These are phyloP conservation scores for Xanthorhoe designata DNA, from an alignment of 2,888 invertebrate species.

Conservation along the genomic window DNA sequence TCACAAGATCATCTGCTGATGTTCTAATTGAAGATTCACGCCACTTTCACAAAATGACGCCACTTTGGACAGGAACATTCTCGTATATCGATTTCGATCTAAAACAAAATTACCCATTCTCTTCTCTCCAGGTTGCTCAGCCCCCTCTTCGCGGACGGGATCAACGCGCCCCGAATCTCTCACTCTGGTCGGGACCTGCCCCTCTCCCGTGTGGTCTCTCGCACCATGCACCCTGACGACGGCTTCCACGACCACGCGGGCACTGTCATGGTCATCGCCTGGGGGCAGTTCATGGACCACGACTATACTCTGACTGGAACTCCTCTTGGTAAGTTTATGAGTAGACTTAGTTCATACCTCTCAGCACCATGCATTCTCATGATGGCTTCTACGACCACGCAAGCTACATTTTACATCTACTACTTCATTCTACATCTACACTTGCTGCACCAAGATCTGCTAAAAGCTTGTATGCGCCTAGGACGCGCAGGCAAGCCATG, in stretches of 20 bases:
- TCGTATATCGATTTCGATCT: no score
- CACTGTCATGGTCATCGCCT: conserved; percentile 96
- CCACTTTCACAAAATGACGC: no score
- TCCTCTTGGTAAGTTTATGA: conserved; percentile 88
- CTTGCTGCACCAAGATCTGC: no score
- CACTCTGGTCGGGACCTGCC: conserved; percentile 92
- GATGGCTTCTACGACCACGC: no score
- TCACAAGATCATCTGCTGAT: no score
- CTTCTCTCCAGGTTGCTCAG: conserved; percentile 86
- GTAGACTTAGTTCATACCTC: neutral
- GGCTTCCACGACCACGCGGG: conserved; percentile 97
- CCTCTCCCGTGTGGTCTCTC: conserved; percentile 93
- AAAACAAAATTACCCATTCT: conserved; percentile 19
- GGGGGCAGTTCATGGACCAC: conserved; percentile 98
- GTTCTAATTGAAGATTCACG: no score
- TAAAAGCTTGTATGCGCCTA: no score
- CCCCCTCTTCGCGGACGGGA: conserved; percentile 93
- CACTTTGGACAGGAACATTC: no score
- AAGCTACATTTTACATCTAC: no score
- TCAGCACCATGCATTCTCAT: no score
- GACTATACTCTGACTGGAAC: conserved; percentile 96
- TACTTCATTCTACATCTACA: no score
- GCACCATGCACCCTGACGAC: conserved; percentile 96
- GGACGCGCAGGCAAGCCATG: no score
- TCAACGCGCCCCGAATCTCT: conserved; percentile 93